Evolutionary conservation across 2,113 vertebrate genomes (phyloP).

Genomic region (Fulmarus glacialis): DNA sequence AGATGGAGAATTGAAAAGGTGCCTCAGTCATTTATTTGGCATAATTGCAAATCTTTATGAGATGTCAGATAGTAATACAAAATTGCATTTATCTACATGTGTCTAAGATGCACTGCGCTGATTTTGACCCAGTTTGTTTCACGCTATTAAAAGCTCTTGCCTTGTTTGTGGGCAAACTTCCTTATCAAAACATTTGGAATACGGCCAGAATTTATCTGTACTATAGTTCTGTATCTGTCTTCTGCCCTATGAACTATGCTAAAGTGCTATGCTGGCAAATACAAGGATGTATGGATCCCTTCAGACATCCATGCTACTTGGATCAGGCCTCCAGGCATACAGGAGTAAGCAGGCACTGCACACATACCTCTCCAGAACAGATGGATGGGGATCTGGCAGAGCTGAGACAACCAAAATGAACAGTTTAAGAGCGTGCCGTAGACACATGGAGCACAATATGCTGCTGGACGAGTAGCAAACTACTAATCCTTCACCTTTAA

Average conservation of each 20-base stretch:
- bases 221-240: neutral
- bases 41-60: neutral
- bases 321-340: neutral
- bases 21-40: neutral
- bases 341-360: neutral
- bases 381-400: neutral
- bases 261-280: neutral
- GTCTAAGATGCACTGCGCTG: neutral
- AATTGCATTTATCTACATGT: neutral
- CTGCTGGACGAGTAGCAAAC: neutral
- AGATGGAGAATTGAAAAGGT: neutral
- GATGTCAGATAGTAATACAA: neutral
- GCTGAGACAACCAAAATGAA: neutral
- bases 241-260: neutral
- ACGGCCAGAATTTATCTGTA: fast-evolving
- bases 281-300: neutral
- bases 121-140: neutral
- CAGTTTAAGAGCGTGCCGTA: neutral
- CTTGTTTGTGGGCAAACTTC: neutral
- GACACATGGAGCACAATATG: neutral
- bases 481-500: neutral
- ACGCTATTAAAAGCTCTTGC: neutral
- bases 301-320: neutral
- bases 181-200: neutral
- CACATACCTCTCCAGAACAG: neutral